A percentile compares a stretch with the other conserved stretches of the same genome.
phyloP scores from a whole-genome alignment of 2,888 invertebrate genomes.

The Patella ulyssiponensis region DNA sequence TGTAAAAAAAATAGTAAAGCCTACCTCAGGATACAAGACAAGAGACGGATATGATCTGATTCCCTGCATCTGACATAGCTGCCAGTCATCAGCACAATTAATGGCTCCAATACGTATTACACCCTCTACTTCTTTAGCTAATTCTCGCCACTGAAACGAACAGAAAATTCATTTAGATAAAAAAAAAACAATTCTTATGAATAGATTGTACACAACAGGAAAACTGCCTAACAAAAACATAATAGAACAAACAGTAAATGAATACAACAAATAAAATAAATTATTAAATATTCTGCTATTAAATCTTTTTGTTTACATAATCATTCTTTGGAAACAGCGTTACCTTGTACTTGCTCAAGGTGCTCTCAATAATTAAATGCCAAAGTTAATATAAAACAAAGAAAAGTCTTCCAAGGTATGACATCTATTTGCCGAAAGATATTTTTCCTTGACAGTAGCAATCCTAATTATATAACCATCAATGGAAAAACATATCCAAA shows the following conservation, averaged over 20 bases:
- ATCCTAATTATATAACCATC: too few species aligned
- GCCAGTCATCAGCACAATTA: conserved; percentile 89
- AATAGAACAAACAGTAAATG: not conserved
- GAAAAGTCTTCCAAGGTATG: too few species aligned
- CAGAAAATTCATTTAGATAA: not conserved
- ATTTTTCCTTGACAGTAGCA: too few species aligned
- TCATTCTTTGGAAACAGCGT: too few species aligned
- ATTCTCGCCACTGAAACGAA: conserved; percentile 79
- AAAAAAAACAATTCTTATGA: not conserved
- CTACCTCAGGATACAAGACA: conserved; percentile 79
- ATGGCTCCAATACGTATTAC: conserved; percentile 87
- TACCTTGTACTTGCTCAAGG: too few species aligned
- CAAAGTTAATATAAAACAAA: too few species aligned
- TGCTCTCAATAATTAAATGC: too few species aligned
- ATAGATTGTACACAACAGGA: not conserved
- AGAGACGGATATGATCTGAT: conserved; percentile 85
- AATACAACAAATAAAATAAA: too few species aligned
- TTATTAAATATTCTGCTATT: too few species aligned
- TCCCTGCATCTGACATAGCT: conserved; percentile 81
- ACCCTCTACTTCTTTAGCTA: conserved; percentile 84
- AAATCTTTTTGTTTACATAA: too few species aligned
- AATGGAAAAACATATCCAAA: too few species aligned
- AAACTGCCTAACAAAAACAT: not conserved
- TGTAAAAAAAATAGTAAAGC: conserved; percentile 19
- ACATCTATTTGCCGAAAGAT: too few species aligned